Percentiles rank a stretch among this genome's conserved stretches.
Conservation (phyloP, 2,888 invertebrate species). For the Philonicus albiceps region DNA sequence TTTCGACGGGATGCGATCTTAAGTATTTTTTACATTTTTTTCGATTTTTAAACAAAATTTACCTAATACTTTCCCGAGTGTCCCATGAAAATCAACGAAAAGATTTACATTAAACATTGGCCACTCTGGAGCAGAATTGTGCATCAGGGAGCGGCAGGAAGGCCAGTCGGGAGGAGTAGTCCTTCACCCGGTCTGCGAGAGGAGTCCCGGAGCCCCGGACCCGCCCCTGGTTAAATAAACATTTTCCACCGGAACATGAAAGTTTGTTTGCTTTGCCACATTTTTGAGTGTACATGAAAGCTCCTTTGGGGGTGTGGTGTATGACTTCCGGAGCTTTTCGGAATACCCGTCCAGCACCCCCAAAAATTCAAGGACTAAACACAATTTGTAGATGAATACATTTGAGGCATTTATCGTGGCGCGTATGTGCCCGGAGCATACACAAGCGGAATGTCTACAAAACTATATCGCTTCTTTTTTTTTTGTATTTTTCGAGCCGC, state of each 20-base stretch:
- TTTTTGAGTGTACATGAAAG: neutral
- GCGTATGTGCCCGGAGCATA: neutral
- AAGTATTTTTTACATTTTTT: neutral
- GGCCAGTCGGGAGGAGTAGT: neutral
- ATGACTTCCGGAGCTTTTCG: slow-evolving; percentile 27
- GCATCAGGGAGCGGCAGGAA: neutral
- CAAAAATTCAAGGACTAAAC: neutral
- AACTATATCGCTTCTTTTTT: neutral
- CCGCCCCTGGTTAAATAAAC: neutral
- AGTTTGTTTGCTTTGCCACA: slow-evolving; percentile 24
- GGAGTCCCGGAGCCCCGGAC: too few species aligned
- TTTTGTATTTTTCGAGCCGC: neutral
- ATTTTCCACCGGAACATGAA: slow-evolving; percentile 19
- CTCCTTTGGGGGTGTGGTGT: neutral
- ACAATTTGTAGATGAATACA: slow-evolving; percentile 17
- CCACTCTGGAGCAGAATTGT: neutral
- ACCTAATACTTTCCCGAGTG: neutral
- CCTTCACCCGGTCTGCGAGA: neutral
- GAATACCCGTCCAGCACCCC: neutral
- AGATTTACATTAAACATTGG: slow-evolving; percentile 9
- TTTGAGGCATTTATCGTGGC: neutral
- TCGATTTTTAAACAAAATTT: neutral
- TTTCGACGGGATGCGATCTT: neutral
- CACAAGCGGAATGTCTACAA: neutral
- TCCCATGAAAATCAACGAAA: neutral